These are phyloP conservation scores for Bombylius discolor DNA, from an alignment of 2,888 invertebrate species.

Conservation along the genomic window DNA sequence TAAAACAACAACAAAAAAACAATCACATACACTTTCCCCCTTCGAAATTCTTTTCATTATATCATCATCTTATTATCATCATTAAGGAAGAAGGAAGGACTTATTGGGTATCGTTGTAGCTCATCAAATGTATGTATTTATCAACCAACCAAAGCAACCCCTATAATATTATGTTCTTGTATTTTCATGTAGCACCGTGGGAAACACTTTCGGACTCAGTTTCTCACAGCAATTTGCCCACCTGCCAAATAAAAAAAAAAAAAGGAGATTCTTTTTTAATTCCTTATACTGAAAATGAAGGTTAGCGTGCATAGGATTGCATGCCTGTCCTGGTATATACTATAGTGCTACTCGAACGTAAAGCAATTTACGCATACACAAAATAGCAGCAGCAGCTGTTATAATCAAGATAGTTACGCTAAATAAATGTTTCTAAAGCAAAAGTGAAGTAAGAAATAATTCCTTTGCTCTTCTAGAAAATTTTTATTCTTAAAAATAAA, in stretches of 20 bases:
- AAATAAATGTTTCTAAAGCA: too few species aligned
- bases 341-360: too few species aligned
- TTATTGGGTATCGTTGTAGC: too few species aligned
- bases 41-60: not conserved
- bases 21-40: not conserved
- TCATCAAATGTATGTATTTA: not conserved
- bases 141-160: not conserved
- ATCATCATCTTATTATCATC: not conserved
- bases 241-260: conserved; percentile 26
- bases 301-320: too few species aligned
- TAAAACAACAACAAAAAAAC: too few species aligned
- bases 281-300: too few species aligned
- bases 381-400: conserved; percentile 1
- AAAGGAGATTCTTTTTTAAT: too few species aligned
- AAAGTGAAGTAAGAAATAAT: not conserved
- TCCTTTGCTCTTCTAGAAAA: not conserved
- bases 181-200: conserved; percentile 22
- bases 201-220: conserved; percentile 33
- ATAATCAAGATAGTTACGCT: not conserved
- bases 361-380: too few species aligned
- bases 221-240: conserved; percentile 35
- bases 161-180: not conserved
- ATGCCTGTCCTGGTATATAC: too few species aligned
- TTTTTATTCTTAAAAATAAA: too few species aligned
- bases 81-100: too few species aligned